Percentiles rank a stretch among this genome's conserved stretches.
Conservation (phyloP, 2,888 invertebrate species). For the Eutolmus rufibarbis region DNA sequence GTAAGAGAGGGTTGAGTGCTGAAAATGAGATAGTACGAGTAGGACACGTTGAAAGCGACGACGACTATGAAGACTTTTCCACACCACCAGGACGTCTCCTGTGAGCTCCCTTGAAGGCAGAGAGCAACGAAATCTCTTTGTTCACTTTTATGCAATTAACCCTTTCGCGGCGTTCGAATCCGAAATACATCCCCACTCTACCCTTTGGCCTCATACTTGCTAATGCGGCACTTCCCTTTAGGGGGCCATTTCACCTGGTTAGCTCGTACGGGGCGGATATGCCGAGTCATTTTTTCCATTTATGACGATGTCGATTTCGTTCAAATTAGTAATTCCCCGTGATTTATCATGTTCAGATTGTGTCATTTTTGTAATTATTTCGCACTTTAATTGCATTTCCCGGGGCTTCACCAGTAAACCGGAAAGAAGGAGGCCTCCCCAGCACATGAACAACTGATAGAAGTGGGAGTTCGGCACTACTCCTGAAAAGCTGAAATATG, state of each 20-base stretch:
- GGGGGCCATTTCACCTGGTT: constrained; percentile 17
- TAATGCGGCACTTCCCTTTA: constrained; percentile 15
- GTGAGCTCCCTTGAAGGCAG: neutral
- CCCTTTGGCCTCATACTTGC: neutral
- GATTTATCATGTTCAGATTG: constrained; percentile 25
- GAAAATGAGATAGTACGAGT: neutral
- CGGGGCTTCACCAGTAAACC: neutral
- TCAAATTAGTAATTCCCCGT: constrained; percentile 30
- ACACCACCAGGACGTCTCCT: neutral
- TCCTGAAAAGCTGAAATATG: neutral
- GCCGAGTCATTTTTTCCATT: constrained; percentile 36
- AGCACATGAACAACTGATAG: neutral
- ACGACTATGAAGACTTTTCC: neutral
- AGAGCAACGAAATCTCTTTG: neutral
- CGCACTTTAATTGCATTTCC: constrained; percentile 20
- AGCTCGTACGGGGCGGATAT: constrained; percentile 10
- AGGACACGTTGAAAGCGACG: neutral
- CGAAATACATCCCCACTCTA: neutral
- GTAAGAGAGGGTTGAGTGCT: neutral
- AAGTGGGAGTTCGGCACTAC: neutral
- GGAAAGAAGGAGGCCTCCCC: neutral
- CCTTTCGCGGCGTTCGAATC: neutral
- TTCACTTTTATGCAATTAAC: neutral
- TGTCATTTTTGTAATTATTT: constrained; percentile 31
- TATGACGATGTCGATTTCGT: constrained; percentile 15